Conservation (phyloP, 2,113 vertebrate species). For the Sarotherodon lohbergeri region DNA sequence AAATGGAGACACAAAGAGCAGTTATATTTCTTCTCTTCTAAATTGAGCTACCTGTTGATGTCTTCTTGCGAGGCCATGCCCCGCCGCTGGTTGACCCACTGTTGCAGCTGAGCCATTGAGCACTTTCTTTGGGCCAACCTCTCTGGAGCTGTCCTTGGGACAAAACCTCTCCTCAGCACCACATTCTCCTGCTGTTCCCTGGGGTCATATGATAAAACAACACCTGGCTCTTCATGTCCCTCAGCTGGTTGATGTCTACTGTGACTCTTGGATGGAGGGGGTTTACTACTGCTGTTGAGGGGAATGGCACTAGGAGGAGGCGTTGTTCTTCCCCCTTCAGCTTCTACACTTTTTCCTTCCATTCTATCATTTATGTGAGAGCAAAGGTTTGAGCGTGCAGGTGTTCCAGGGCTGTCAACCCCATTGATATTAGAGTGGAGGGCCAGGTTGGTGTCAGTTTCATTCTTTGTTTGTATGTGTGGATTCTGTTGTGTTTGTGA, state of each 20-base stretch:
- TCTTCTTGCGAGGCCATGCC: constrained; percentile 75
- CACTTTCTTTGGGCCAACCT: constrained; percentile 90
- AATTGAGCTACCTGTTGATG: constrained; percentile 77
- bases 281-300: not conserved
- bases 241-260: constrained; percentile 6
- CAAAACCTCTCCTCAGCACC: constrained; percentile 71
- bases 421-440: constrained; percentile 59
- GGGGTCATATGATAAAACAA: not conserved
- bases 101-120: constrained; percentile 93
- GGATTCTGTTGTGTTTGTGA: constrained; percentile 56
- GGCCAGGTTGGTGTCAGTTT: constrained; percentile 4
- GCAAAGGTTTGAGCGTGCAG: constrained; percentile 3
- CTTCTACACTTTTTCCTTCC: not conserved
- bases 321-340: not conserved
- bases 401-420: not conserved
- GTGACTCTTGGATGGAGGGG: not conserved
- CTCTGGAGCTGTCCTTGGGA: constrained; percentile 79
- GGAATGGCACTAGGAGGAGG: constrained; percentile 58
- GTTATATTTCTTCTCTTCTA: not conserved
- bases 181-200: constrained; percentile 64
- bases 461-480: constrained; percentile 63
- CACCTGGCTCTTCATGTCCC: constrained; percentile 17
- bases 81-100: constrained; percentile 91
- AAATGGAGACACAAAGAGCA: not conserved
- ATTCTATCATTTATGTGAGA: not conserved